Evolutionary conservation across 2,888 invertebrate species (phyloP).

Genomic region (Ochropacha duplaris): DNA sequence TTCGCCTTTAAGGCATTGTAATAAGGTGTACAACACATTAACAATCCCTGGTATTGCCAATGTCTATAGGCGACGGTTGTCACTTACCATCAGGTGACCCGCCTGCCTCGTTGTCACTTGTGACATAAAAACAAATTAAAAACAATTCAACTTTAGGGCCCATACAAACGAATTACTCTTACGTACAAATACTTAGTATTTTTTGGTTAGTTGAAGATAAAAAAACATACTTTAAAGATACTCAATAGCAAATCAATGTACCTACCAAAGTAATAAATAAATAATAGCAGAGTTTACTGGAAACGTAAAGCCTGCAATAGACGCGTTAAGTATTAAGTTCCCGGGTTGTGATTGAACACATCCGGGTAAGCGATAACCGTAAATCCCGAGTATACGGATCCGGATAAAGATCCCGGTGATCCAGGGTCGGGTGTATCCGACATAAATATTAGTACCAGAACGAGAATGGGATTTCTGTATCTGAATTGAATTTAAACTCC

Average conservation of each 20-base stretch:
- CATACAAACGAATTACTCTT: too few species aligned
- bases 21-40: too few species aligned
- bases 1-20: too few species aligned
- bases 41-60: too few species aligned
- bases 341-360: constrained; percentile 79
- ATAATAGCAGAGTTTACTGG: constrained; percentile 9
- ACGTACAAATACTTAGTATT: too few species aligned
- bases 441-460: constrained; percentile 2
- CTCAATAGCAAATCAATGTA: background rate
- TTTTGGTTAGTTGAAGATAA: background rate
- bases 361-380: constrained; percentile 79
- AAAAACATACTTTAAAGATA: background rate
- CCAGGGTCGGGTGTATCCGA: constrained; percentile 37
- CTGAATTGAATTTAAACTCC: background rate
- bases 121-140: too few species aligned
- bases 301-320: constrained; percentile 41
- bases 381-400: constrained; percentile 70
- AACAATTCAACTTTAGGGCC: too few species aligned
- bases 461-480: background rate
- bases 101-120: too few species aligned
- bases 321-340: constrained; percentile 71
- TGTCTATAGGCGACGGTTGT: too few species aligned
- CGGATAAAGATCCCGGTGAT: constrained; percentile 32
- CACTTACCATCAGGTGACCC: too few species aligned
- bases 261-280: background rate